Conservation (phyloP, 2,888 invertebrate genomes). For the Tetanocera ferruginea region DNA sequence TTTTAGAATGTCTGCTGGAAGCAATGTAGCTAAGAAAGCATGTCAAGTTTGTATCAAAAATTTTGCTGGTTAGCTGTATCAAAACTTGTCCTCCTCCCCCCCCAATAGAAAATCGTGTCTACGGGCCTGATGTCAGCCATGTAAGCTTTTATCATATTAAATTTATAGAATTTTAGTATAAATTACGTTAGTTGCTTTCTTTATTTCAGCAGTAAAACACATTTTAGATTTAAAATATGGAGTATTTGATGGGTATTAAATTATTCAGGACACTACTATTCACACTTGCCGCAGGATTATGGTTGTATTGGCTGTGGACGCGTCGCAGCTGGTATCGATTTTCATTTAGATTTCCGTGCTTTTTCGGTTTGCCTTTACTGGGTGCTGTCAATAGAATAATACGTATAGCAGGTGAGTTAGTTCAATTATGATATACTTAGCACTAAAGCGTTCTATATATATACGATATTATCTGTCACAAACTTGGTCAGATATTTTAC, state of each 20-base stretch:
- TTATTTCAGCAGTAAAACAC: too few relatives aligned
- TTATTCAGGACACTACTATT: constrained; percentile 12
- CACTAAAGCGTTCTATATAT: neutral
- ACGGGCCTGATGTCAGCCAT: too few relatives aligned
- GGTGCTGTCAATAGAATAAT: constrained; percentile 35
- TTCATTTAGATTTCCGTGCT: constrained; percentile 40
- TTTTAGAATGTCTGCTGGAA: too few relatives aligned
- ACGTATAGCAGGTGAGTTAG: constrained; percentile 35
- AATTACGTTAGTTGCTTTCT: too few relatives aligned
- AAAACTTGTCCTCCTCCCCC: too few relatives aligned
- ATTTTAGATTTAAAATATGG: neutral
- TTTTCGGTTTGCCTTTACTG: constrained; percentile 40
- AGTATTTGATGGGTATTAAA: neutral
- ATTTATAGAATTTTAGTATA: too few relatives aligned
- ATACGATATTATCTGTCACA: neutral
- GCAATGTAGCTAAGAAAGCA: too few relatives aligned
- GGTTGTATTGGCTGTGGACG: constrained; percentile 46
- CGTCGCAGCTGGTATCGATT: constrained; percentile 42
- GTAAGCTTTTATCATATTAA: too few relatives aligned
- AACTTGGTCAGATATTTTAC: constrained; percentile 15
- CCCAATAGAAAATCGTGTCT: too few relatives aligned
- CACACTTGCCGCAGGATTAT: constrained; percentile 30
- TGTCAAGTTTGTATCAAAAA: too few relatives aligned
- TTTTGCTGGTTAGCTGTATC: too few relatives aligned
- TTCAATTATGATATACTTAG: neutral